Evolutionary conservation across 2,113 vertebrate genomes (phyloP).

Genomic region (Oreochromis aureus): DNA sequence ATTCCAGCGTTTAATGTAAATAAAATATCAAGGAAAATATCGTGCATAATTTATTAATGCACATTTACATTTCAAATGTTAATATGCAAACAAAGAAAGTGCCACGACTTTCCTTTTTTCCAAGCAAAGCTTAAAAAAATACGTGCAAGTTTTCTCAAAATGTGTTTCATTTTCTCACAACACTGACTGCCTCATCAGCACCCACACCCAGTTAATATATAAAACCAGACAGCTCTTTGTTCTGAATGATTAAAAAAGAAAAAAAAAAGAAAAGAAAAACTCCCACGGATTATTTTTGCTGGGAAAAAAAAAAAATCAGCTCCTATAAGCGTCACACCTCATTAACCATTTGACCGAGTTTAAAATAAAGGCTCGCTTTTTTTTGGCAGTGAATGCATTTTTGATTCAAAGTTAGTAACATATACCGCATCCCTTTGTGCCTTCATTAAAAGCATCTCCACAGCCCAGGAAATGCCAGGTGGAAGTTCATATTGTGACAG

Average conservation of each 20-base stretch:
- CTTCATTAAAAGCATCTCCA: not conserved
- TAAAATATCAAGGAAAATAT: constrained; percentile 14
- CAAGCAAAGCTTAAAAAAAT: not conserved
- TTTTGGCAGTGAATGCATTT: not conserved
- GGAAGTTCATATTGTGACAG: constrained; percentile 9
- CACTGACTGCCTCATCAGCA: not conserved
- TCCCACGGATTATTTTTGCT: constrained; percentile 42
- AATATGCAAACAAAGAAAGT: not conserved
- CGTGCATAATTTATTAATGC: not conserved
- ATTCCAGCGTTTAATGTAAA: not conserved
- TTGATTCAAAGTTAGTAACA: not conserved
- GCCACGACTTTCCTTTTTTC: not conserved
- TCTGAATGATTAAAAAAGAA: not conserved
- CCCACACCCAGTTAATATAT: not conserved
- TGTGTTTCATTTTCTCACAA: not conserved
- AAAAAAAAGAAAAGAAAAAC: not conserved
- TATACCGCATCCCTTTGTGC: not conserved
- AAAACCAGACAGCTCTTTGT: not conserved
- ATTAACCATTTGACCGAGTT: not conserved
- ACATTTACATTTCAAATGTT: not conserved
- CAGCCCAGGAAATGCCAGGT: constrained; percentile 33
- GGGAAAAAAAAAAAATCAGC: constrained; percentile 41
- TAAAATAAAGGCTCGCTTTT: not conserved
- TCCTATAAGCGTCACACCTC: not conserved
- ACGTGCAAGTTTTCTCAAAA: not conserved